phyloP scores from a whole-genome alignment of 1,140 invertebrate species.

The Solenopsis invicta region DNA sequence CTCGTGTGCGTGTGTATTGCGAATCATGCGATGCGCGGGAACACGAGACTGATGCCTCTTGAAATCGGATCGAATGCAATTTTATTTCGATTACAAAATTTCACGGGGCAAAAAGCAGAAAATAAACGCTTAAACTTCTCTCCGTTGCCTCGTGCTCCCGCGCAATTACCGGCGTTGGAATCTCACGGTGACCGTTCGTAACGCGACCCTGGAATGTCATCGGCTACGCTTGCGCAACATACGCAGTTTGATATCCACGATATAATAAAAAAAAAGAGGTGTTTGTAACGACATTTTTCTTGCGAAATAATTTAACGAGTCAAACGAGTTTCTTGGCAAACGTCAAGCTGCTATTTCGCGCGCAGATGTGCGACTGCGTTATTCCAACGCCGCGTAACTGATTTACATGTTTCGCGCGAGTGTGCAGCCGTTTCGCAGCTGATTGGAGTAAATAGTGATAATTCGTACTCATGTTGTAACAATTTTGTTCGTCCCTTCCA shows the following conservation, averaged over 20 bases:
- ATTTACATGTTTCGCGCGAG: conserved; percentile 44
- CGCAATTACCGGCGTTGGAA: conserved; percentile 34
- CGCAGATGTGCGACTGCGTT: background rate
- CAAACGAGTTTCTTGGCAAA: conserved; percentile 31
- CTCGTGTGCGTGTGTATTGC: background rate
- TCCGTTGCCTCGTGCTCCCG: conserved; percentile 1
- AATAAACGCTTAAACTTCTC: conserved; percentile 18
- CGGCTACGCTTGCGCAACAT: background rate
- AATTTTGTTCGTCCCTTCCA: conserved; percentile 90
- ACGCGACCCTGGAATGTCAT: background rate
- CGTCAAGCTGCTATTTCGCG: background rate
- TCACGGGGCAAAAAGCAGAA: background rate
- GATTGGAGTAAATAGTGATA: conserved; percentile 61
- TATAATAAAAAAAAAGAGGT: background rate
- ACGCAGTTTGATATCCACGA: background rate
- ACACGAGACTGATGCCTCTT: conserved; percentile 32
- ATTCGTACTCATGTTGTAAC: conserved; percentile 84
- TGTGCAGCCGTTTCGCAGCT: conserved; percentile 4
- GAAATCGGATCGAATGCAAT: conserved; percentile 39
- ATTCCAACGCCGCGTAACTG: conserved; percentile 33
- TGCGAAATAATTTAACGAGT: conserved; percentile 10
- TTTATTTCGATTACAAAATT: conserved; percentile 19
- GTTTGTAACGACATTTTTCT: background rate
- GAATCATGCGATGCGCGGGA: conserved; percentile 33
- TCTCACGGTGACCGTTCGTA: background rate